Evolutionary conservation across 2,888 invertebrate species (phyloP).

Genomic region (Hypena proboscidalis): DNA sequence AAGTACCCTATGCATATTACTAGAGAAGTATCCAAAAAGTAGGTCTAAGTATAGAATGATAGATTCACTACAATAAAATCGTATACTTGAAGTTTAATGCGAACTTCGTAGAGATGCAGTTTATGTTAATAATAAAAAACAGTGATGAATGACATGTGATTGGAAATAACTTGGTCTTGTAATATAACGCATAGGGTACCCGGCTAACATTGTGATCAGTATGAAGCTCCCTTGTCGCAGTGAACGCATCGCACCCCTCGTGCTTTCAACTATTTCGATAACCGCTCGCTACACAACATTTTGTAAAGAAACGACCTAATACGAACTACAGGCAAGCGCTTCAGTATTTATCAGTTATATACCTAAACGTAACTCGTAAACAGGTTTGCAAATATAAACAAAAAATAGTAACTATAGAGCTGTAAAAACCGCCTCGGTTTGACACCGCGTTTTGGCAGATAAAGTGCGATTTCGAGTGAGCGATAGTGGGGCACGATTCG

Average conservation of each 20-base stretch:
- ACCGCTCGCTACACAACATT: conserved; percentile 28
- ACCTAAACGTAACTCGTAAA: conserved; percentile 31
- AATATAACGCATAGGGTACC: background rate
- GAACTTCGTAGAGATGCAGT: too few species aligned
- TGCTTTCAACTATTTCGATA: conserved; percentile 23
- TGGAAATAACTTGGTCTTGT: too few species aligned
- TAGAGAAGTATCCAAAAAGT: too few species aligned
- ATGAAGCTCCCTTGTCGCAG: conserved; percentile 35
- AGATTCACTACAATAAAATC: too few species aligned
- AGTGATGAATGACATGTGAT: too few species aligned
- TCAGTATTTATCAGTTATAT: conserved; percentile 29
- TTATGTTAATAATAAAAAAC: too few species aligned
- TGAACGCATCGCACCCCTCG: conserved; percentile 25
- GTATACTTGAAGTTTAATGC: too few species aligned
- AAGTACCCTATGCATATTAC: background rate
- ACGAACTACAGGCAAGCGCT: conserved; percentile 32
- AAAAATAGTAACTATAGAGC: conserved; percentile 59
- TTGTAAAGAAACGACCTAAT: conserved; percentile 31
- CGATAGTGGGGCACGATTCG: conserved; percentile 81
- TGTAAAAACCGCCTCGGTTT: conserved; percentile 60
- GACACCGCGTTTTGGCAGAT: conserved; percentile 77
- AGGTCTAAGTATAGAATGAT: too few species aligned
- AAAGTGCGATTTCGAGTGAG: conserved; percentile 81
- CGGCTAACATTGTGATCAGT: conserved; percentile 20
- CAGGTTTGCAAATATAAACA: conserved; percentile 42